Percentiles rank a stretch among this genome's conserved stretches.
Conservation (phyloP, 2,888 invertebrate genomes). For the Hecatera dysodea region DNA sequence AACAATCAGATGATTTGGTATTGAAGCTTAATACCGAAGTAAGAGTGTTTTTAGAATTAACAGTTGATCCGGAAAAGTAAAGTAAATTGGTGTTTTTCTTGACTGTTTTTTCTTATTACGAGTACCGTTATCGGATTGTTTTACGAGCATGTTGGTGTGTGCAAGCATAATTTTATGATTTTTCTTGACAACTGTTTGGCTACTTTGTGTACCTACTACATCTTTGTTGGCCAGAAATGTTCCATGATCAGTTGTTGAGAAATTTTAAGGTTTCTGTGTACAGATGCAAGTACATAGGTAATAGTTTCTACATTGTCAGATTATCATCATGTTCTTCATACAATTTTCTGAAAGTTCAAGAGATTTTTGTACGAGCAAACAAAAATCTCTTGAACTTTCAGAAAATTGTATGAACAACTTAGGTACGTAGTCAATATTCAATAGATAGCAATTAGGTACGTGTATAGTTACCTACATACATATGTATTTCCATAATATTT, state of each 20-base stretch:
- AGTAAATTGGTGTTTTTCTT: conserved; percentile 21
- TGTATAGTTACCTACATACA: too few relatives aligned
- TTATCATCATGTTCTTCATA: background rate
- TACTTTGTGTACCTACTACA: too few relatives aligned
- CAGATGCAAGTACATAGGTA: too few relatives aligned
- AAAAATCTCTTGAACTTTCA: too few relatives aligned
- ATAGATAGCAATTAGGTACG: too few relatives aligned
- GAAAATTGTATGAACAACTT: too few relatives aligned
- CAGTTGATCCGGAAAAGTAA: conserved; percentile 74
- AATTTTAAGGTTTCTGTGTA: too few relatives aligned
- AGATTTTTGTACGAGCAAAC: too few relatives aligned
- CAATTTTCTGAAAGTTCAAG: too few relatives aligned
- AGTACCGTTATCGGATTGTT: background rate
- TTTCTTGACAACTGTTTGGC: background rate
- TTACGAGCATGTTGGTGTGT: background rate
- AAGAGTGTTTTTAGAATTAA: conserved; percentile 78
- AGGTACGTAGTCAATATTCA: too few relatives aligned
- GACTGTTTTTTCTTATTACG: conserved; percentile 13
- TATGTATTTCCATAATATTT: too few relatives aligned
- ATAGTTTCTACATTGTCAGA: background rate
- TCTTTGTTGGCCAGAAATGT: background rate
- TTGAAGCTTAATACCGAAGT: conserved; percentile 77
- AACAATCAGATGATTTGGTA: conserved; percentile 68
- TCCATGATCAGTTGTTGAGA: too few relatives aligned
- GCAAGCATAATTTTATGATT: background rate